phyloP scores from a whole-genome alignment of 1,140 invertebrate species.

The Eupristina koningsbergeri region DNA sequence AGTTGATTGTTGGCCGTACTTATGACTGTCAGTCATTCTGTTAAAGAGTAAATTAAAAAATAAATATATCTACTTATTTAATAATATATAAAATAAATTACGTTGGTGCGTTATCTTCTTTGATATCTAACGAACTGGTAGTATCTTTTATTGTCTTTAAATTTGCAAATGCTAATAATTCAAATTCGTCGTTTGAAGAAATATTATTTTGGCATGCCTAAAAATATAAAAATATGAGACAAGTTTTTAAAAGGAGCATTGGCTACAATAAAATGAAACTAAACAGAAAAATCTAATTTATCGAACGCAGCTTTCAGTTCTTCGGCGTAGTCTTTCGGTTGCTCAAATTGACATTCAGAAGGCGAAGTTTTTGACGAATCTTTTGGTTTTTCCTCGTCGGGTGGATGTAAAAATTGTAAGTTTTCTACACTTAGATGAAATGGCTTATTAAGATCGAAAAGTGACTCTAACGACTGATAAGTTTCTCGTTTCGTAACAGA shows the following conservation, averaged over 20 bases:
- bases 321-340: slow-evolving; percentile 8
- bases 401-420: slow-evolving; percentile 36
- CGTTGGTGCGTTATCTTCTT: slow-evolving; percentile 5
- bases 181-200: not conserved
- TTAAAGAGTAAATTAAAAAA: not conserved
- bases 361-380: not conserved
- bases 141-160: not conserved
- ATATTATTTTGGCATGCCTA: not conserved
- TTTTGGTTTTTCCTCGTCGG: slow-evolving; percentile 15
- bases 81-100: not conserved
- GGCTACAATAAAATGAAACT: not conserved
- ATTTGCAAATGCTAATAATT: not conserved
- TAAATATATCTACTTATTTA: not conserved
- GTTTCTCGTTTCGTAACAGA: slow-evolving; percentile 41
- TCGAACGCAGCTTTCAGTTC: not conserved
- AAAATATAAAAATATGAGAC: not conserved
- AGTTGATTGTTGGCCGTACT: not conserved
- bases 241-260: not conserved
- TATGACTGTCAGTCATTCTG: not conserved
- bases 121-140: not conserved
- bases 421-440: slow-evolving; percentile 54
- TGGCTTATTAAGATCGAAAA: slow-evolving; percentile 60
- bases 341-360: slow-evolving; percentile 28
- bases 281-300: not conserved
- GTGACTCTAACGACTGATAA: slow-evolving; percentile 59